These are phyloP conservation scores for Chironomus tentans DNA, from an alignment of 2,888 invertebrate genomes.

Conservation along the genomic window DNA sequence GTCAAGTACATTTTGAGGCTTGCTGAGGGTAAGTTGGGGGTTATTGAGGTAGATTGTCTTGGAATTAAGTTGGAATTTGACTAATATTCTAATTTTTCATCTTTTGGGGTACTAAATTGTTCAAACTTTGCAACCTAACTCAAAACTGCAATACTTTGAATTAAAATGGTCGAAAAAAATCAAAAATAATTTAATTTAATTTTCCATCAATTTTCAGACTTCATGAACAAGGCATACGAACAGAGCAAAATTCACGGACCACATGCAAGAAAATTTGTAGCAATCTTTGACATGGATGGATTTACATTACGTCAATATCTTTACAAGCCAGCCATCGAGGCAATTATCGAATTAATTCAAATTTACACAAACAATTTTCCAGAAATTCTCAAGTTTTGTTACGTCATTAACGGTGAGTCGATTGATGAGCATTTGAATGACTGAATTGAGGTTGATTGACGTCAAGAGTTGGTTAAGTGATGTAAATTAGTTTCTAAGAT, in stretches of 20 bases:
- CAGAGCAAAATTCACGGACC: constrained; percentile 53
- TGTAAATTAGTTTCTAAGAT: too few relatives aligned
- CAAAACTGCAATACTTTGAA: too few relatives aligned
- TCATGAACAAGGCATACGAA: constrained; percentile 51
- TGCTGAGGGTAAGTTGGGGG: constrained; percentile 45
- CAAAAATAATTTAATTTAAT: too few relatives aligned
- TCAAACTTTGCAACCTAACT: too few relatives aligned
- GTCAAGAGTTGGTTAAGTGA: neutral
- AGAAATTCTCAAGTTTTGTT: constrained; percentile 77
- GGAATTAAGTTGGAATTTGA: too few relatives aligned
- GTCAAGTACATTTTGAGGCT: constrained; percentile 58
- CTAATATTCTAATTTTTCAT: too few relatives aligned
- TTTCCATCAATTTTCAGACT: constrained; percentile 34
- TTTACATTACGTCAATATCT: constrained; percentile 71
- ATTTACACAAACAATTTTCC: constrained; percentile 90
- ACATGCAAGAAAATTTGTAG: constrained; percentile 55
- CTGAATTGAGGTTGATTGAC: neutral
- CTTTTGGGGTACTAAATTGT: too few relatives aligned
- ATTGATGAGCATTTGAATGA: too few relatives aligned
- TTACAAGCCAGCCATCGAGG: constrained; percentile 65
- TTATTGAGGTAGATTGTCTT: too few relatives aligned
- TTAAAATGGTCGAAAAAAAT: too few relatives aligned
- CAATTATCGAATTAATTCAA: constrained; percentile 69
- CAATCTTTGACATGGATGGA: constrained; percentile 68
- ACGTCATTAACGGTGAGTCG: constrained; percentile 70